Evolutionary conservation across 2,113 vertebrate species (phyloP).

Genomic region (Gavia stellata): DNA sequence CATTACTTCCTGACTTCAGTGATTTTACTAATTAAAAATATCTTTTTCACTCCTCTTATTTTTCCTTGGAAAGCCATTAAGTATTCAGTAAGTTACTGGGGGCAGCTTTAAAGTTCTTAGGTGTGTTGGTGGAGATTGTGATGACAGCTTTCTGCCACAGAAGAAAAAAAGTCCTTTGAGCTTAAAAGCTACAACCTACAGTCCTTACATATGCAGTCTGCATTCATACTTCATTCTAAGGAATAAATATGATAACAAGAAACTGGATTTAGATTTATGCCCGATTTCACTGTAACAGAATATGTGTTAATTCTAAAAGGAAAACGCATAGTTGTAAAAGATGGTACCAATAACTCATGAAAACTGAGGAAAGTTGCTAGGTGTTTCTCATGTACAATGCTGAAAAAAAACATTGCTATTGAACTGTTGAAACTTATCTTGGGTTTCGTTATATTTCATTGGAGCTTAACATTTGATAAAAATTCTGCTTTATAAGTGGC

Average conservation of each 20-base stretch:
- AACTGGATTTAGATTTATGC: neutral
- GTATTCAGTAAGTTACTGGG: neutral
- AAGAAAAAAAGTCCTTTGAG: neutral
- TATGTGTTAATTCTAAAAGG: neutral
- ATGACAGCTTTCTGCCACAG: neutral
- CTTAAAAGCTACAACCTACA: neutral
- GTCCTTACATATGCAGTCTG: accelerated
- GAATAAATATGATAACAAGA: neutral
- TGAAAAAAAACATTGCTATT: neutral
- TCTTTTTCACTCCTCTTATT: neutral
- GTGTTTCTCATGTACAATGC: neutral
- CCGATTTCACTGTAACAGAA: neutral
- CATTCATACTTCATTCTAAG: neutral
- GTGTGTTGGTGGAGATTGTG: neutral
- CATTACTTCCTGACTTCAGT: neutral
- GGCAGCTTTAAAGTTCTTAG: neutral
- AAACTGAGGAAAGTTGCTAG: neutral
- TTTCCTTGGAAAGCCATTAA: neutral
- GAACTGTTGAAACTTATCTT: neutral
- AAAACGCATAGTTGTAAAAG: neutral
- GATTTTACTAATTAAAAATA: neutral
- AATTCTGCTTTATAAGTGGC: neutral
- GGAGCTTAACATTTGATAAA: neutral
- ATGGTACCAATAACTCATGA: neutral
- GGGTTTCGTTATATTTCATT: neutral